phyloP scores from a whole-genome alignment of 30 jellyfish, hydroid and myxozoan species.

The Turritopsis dohrnii region DNA sequence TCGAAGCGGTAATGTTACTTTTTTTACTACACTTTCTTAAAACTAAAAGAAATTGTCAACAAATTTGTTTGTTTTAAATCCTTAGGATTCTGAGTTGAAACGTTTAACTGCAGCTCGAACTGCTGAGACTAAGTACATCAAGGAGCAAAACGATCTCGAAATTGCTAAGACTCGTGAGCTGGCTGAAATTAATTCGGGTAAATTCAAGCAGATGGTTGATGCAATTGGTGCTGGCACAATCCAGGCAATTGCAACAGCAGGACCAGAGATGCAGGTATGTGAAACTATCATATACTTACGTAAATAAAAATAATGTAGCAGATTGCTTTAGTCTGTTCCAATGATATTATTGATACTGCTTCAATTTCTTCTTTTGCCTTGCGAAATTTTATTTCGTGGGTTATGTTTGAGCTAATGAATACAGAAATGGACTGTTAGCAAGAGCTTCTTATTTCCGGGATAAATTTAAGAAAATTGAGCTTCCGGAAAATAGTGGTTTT shows the following conservation, averaged over 20 bases:
- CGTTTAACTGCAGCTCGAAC: constrained; percentile 90
- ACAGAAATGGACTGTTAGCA: too few species aligned
- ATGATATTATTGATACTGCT: not conserved
- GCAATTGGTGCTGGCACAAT: constrained; percentile 88
- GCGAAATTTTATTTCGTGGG: too few species aligned
- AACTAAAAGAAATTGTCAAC: not conserved
- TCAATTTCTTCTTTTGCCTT: not conserved
- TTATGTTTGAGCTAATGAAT: too few species aligned
- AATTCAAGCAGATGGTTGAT: constrained; percentile 86
- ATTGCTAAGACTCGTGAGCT: constrained; percentile 72
- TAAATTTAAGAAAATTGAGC: too few species aligned
- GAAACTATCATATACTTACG: too few species aligned
- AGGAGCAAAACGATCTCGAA: constrained; percentile 86
- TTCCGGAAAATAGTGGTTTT: too few species aligned
- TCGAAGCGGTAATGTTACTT: constrained; percentile 68
- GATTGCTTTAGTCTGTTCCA: not conserved
- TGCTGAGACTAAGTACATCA: constrained; percentile 81
- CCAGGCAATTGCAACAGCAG: constrained; percentile 92
- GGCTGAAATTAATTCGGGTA: constrained; percentile 71
- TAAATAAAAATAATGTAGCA: not conserved
- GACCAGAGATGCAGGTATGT: constrained; percentile 86
- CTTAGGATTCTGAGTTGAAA: constrained; percentile 81
- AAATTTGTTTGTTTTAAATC: not conserved
- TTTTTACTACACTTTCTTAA: not conserved
- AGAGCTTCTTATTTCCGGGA: too few species aligned